Percentiles rank a stretch among this genome's conserved stretches.
These are phyloP conservation scores for Drosophila limbata DNA, from an alignment of 2,888 invertebrate species.

Conservation along the genomic window DNA sequence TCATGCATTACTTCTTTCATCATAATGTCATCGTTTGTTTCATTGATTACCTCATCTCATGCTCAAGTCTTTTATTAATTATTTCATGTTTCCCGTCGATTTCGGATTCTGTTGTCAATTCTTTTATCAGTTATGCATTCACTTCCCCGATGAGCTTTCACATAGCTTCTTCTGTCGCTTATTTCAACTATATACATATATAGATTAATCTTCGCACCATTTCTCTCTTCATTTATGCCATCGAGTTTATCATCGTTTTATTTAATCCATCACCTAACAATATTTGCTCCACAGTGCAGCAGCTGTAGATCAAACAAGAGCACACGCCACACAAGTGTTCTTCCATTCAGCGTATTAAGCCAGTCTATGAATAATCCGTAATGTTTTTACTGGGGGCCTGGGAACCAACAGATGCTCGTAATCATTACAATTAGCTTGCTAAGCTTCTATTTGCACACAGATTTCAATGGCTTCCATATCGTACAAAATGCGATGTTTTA, in stretches of 20 bases:
- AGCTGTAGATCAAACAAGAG: conserved; percentile 30
- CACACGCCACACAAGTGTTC: conserved; percentile 31
- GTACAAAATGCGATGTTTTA: not conserved
- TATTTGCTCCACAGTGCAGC: conserved; percentile 22
- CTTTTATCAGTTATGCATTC: not conserved
- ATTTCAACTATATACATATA: not conserved
- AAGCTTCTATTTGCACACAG: conserved; percentile 32
- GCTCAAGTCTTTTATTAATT: not conserved
- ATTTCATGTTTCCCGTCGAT: not conserved
- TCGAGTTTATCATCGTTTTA: not conserved
- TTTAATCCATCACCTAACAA: not conserved
- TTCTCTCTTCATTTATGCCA: not conserved
- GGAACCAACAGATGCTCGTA: conserved; percentile 25
- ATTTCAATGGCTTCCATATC: conserved; percentile 6
- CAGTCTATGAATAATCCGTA: conserved; percentile 42
- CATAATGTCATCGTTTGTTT: not conserved
- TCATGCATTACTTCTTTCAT: not conserved
- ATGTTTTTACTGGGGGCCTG: conserved; percentile 42
- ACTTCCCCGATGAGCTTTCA: not conserved
- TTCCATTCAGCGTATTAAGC: conserved; percentile 10
- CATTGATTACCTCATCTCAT: not conserved
- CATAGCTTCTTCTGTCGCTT: not conserved
- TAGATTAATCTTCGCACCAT: not conserved
- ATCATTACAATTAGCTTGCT: conserved; percentile 41
- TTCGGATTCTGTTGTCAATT: not conserved